Evolutionary conservation across 2,113 vertebrate genomes (phyloP).

Genomic region (Pycnonotus jocosus): DNA sequence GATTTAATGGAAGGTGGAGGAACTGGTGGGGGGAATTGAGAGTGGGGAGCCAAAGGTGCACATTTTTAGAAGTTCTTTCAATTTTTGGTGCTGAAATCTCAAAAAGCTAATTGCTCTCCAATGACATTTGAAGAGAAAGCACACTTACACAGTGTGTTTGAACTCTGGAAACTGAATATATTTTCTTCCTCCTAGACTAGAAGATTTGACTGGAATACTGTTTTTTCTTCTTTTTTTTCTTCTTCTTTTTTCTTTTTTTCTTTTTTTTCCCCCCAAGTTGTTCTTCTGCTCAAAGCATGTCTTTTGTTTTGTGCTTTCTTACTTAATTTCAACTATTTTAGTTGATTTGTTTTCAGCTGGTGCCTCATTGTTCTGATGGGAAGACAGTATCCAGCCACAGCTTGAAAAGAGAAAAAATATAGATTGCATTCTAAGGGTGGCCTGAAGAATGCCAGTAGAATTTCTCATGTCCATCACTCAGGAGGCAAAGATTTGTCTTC

Average conservation of each 20-base stretch:
- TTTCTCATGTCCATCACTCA: neutral
- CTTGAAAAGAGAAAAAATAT: neutral
- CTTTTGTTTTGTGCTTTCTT: neutral
- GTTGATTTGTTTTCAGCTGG: neutral
- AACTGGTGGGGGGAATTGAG: neutral
- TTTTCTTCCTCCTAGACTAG: neutral
- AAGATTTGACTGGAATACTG: neutral
- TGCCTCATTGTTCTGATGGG: neutral
- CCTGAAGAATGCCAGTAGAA: neutral
- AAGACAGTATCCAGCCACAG: neutral
- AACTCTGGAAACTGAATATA: neutral
- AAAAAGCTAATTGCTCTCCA: neutral
- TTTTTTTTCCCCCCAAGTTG: neutral
- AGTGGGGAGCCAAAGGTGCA: neutral
- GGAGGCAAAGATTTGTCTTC: neutral
- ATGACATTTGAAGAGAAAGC: neutral
- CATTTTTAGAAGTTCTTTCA: neutral
- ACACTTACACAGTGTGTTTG: neutral
- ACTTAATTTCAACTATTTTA: neutral
- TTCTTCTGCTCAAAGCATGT: neutral
- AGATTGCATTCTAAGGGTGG: neutral
- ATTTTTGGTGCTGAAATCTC: neutral
- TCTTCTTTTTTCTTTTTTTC: neutral
- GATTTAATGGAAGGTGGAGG: neutral
- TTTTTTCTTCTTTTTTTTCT: neutral